Conservation (phyloP, 2,797 vertebrate genomes). For the Morelia viridis region DNA sequence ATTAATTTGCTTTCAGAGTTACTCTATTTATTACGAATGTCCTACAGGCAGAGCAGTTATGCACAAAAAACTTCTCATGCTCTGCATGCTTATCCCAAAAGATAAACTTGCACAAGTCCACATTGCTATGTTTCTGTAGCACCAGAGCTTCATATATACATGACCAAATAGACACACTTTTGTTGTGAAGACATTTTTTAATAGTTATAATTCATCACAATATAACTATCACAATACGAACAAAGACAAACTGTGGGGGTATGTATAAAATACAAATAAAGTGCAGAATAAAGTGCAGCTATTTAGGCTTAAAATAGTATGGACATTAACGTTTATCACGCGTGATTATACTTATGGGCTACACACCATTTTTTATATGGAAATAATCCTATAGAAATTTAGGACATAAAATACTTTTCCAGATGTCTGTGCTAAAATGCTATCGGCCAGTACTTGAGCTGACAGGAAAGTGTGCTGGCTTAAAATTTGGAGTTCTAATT, state of each 20-base stretch:
- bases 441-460: neutral
- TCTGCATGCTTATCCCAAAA: neutral
- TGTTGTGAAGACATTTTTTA: neutral
- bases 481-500: neutral
- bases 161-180: neutral
- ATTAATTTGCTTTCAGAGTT: neutral
- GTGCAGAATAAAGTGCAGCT: neutral
- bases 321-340: neutral
- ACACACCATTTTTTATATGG: neutral
- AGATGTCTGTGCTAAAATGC: neutral
- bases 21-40: neutral
- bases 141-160: neutral
- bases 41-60: neutral
- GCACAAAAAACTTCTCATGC: neutral
- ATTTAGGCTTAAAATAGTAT: neutral
- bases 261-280: neutral
- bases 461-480: neutral
- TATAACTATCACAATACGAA: neutral
- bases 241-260: neutral
- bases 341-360: neutral
- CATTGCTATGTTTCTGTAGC: neutral
- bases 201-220: neutral
- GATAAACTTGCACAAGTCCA: neutral
- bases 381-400: neutral
- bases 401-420: neutral